A percentile compares a stretch with the other conserved stretches of the same genome.
Evolutionary conservation across 2,113 vertebrate species (phyloP).

Genomic region (Hypomesus transpacificus): DNA sequence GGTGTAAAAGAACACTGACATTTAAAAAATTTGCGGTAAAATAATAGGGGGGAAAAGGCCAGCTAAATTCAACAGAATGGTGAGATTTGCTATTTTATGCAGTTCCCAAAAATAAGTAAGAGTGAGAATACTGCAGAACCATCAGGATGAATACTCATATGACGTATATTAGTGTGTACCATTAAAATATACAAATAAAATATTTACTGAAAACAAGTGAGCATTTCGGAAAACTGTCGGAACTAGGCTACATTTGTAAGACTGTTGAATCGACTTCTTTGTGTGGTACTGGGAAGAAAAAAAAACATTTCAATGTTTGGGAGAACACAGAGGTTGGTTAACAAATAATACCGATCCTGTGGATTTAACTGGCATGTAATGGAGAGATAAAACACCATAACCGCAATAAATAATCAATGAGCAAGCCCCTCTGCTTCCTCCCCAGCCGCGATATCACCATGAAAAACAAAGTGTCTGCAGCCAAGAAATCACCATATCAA

Average conservation of each 20-base stretch:
- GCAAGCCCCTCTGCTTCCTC: slow-evolving; percentile 54
- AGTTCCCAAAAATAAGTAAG: not conserved
- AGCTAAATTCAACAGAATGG: too few species aligned
- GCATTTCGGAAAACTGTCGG: too few species aligned
- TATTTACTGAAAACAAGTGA: too few species aligned
- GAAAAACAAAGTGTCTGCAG: slow-evolving; percentile 82
- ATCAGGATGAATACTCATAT: too few species aligned
- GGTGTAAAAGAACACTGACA: too few species aligned
- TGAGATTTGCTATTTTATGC: not conserved
- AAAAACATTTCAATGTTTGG: slow-evolving; percentile 11
- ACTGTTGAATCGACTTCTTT: not conserved
- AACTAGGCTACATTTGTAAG: too few species aligned
- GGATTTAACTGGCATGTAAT: slow-evolving; percentile 62
- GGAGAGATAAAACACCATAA: slow-evolving; percentile 59
- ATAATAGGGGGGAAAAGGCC: too few species aligned
- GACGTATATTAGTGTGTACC: too few species aligned
- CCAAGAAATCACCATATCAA: slow-evolving; percentile 99
- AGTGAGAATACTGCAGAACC: too few species aligned
- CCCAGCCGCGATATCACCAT: slow-evolving; percentile 68
- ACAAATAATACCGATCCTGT: slow-evolving; percentile 48
- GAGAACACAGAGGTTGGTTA: slow-evolving; percentile 40
- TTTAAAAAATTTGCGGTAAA: too few species aligned
- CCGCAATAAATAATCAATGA: slow-evolving; percentile 79
- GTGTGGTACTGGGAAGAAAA: not conserved
- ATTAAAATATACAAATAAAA: too few species aligned